These are phyloP conservation scores for Ligdia adustata DNA, from an alignment of 2,888 invertebrate genomes.

Conservation along the genomic window DNA sequence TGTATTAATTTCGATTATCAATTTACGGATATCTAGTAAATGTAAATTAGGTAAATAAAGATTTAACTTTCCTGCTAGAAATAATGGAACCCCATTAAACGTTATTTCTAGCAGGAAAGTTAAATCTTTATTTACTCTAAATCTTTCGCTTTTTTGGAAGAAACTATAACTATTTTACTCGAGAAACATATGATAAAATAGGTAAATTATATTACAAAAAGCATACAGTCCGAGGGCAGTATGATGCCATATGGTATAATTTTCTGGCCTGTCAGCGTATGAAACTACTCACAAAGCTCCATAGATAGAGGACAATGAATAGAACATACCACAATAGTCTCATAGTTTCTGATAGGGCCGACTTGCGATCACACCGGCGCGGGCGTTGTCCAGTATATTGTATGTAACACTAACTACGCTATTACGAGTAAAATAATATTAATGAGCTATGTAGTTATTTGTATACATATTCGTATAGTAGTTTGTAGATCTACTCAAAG, in stretches of 20 bases:
- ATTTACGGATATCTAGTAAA: too few species aligned
- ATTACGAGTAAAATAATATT: too few species aligned
- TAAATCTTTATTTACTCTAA: too few species aligned
- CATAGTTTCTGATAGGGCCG: conserved; percentile 43
- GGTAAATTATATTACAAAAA: background rate
- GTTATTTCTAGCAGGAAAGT: too few species aligned
- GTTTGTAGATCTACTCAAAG: background rate
- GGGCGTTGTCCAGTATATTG: conserved; percentile 61
- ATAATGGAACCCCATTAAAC: too few species aligned
- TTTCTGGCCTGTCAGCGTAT: conserved; percentile 33
- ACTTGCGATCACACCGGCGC: conserved; percentile 46
- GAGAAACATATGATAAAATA: background rate
- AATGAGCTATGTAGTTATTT: too few species aligned
- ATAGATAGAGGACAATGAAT: conserved; percentile 48
- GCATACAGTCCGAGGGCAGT: background rate
- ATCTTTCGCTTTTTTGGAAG: background rate
- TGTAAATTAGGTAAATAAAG: too few species aligned
- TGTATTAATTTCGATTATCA: conserved; percentile 8
- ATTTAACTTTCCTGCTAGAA: too few species aligned
- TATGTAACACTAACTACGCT: conserved; percentile 26
- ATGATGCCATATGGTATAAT: background rate
- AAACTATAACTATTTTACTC: background rate
- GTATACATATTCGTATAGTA: too few species aligned
- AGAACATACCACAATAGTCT: conserved; percentile 38
- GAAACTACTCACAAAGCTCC: conserved; percentile 45